Evolutionary conservation across 2,113 vertebrate species (phyloP), one percentile per base, ranked within the genome.

Genomic region (Machaerirhynchus nigripectus): DNA sequence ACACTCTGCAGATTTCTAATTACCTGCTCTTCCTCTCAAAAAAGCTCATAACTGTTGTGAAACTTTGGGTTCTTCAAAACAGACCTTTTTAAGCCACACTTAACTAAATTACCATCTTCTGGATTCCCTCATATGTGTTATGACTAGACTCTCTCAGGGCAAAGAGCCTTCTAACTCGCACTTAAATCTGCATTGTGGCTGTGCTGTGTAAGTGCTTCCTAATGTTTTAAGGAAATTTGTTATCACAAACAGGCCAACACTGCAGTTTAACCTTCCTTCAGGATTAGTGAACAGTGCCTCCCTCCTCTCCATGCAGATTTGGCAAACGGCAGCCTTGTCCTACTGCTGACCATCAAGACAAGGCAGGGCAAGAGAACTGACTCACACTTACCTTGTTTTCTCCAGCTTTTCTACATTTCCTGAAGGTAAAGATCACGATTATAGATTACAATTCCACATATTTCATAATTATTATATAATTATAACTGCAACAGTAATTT

Each of bases 11-110:
- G 63, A 92, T 88, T 95, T 93, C 76, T 94, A 85, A 93, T 91
- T 91, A 88, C 79, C 89, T 89, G 80, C 31, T 93, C 74, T 87
- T 93, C 69, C 74, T 82, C 65, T 95, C 90, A 93, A 69, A 91
- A 85, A 92, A 47, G 24, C 50, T 47, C 30, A 1, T 74, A 85
- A 74, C 79, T 84, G 20, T 84, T 88, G 64, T 16, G 73, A 96
- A 95, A 96, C 27, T n/a, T 61, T 11, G 20, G 8, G 31, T 86
- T 95, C 86, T 87, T 87, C 81, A 92, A 60, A 80, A 80, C 40
- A 89, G 46, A 37, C 15, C 7, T 61, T 90, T 93, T 73, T 15
- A 92, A 95, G 83, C 73, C 73, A 89, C 84, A 37, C 33, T 84
- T 87, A 86, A 69, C 47, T 89, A 75, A 90, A 94, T 49, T 75